These are phyloP conservation scores for Actinopyga echinites DNA, from an alignment of 53 echinoderm and acorn worm genomes.

Conservation along the genomic window DNA sequence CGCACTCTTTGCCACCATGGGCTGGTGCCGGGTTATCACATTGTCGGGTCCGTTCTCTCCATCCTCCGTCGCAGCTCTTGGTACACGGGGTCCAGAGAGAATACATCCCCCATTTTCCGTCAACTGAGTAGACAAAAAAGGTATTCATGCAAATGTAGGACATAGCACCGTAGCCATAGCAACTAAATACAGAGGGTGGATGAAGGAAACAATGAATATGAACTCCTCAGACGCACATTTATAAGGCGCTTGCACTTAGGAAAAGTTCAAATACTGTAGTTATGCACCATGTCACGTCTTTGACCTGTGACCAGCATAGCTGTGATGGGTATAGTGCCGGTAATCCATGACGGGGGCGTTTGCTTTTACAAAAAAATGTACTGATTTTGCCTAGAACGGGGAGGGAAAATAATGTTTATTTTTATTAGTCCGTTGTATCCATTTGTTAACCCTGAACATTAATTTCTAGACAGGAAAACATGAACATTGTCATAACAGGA, in stretches of 20 bases:
- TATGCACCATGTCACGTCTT: background rate
- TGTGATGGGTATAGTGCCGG: too few relatives aligned
- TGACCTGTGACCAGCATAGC: background rate
- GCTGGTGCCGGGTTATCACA: constrained; percentile 86
- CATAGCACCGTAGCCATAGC: background rate
- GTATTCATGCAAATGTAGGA: background rate
- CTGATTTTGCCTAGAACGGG: too few relatives aligned
- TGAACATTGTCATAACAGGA: too few relatives aligned
- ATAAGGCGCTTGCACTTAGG: too few relatives aligned
- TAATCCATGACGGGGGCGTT: too few relatives aligned
- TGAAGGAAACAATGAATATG: too few relatives aligned
- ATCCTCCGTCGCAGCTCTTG: constrained; percentile 91
- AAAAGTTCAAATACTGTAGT: background rate
- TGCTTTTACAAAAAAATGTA: too few relatives aligned
- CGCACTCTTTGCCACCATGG: constrained; percentile 75
- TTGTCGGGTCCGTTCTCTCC: constrained; percentile 67
- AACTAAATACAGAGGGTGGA: background rate
- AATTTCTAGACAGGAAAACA: too few relatives aligned
- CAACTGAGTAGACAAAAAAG: constrained; percentile 56
- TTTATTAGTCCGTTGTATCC: too few relatives aligned
- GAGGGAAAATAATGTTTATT: too few relatives aligned
- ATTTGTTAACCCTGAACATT: too few relatives aligned
- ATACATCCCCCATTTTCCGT: constrained; percentile 84
- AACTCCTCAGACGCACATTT: too few relatives aligned
- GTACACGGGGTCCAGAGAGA: constrained; percentile 87